phyloP scores from a whole-genome alignment of 1,140 invertebrate genomes.

The Latrodectus geometricus region DNA sequence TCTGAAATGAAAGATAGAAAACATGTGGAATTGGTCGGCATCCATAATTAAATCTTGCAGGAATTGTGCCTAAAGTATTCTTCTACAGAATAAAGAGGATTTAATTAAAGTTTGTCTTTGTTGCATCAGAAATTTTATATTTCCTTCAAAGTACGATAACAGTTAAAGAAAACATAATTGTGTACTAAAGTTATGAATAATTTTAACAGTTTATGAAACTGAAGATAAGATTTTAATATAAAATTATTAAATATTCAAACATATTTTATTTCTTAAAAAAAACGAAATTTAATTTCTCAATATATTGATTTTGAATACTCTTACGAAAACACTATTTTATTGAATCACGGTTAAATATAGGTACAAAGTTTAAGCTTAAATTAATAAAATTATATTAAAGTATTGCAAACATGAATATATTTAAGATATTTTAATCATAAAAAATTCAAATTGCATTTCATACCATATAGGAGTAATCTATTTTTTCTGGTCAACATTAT shows the following conservation, averaged over 20 bases:
- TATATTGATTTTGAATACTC: neutral
- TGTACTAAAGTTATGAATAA: constrained; percentile 2
- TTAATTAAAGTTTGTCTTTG: constrained; percentile 53
- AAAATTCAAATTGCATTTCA: too few relatives aligned
- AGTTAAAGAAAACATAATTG: constrained; percentile 43
- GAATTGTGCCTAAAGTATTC: constrained; percentile 11
- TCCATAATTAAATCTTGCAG: constrained; percentile 56
- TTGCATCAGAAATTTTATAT: constrained; percentile 16
- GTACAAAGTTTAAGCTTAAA: too few relatives aligned
- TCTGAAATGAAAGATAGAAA: constrained; percentile 15
- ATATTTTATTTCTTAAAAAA: neutral
- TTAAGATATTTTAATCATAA: too few relatives aligned
- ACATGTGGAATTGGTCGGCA: neutral
- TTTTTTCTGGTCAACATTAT: too few relatives aligned
- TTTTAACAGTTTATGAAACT: neutral
- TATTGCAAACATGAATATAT: too few relatives aligned
- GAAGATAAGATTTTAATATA: neutral
- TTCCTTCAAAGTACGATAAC: neutral
- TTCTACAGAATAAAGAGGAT: constrained; percentile 10
- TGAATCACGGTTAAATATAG: too few relatives aligned
- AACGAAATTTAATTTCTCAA: neutral
- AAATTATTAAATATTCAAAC: neutral
- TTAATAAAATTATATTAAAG: too few relatives aligned
- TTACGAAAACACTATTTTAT: too few relatives aligned
- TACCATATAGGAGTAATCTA: too few relatives aligned